Evolutionary conservation across 2,113 vertebrate species (phyloP), one percentile per base, ranked within the genome.

Genomic region (Trichechus manatus): DNA sequence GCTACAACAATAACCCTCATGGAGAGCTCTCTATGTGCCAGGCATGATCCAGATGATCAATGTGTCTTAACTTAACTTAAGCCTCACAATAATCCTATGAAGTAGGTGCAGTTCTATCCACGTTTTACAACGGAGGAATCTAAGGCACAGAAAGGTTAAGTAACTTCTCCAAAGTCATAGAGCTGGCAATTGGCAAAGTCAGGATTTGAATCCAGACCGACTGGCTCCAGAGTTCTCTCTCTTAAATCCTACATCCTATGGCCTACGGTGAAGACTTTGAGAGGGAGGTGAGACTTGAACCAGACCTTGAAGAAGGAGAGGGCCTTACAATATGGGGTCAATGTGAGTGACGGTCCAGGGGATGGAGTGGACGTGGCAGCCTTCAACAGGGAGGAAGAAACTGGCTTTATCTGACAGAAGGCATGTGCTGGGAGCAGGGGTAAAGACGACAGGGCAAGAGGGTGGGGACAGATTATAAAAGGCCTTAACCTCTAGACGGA

Each of bases 401-500:
- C 29, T 15, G 7, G 42, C 33, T 25, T 87, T 1, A 11, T 9
- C 4, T 1, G 4, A 68, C n/a, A 75, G 39, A 78, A 66, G 33
- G 20, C 42, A 2, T 0, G 0, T 47, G 47, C 20, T 44, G 36
- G 50, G 6, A 44, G 84, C 8, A 5, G 4, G 70, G 4, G 56
- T 36, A 42, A 17, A 74, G 15, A 79, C 0, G 56, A 27, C 0
- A 0, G 20, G 47, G 44, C 5, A 9, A 31, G 4, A 29, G 9
- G 31, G 29, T 14, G 0, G 74, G 89, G 66, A 50, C 42, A 64
- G 44, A 78, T 27, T 20, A 17, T 42, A 14, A 91, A 68, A 53
- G 29, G 27, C 63, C 56, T 96, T 68, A 50, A 29, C 78, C 42
- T 53, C 14, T 5, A 36, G 19, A 64, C 33, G 29, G 56, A 87